These are phyloP conservation scores for Epirrhoe tristata DNA, from an alignment of 2,888 invertebrate species.

Conservation along the genomic window DNA sequence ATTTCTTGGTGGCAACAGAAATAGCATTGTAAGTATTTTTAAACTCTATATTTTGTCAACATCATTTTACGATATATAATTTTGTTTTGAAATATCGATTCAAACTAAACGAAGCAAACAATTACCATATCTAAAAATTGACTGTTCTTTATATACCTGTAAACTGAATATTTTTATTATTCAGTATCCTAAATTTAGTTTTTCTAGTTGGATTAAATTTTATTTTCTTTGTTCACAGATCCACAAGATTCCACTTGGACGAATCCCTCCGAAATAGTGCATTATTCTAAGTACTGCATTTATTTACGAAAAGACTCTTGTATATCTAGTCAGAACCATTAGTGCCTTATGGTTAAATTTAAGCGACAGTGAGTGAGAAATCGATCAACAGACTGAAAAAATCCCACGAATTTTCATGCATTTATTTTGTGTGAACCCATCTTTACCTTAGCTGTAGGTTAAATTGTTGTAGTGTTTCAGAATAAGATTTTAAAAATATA, in stretches of 20 bases:
- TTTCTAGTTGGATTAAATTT: slow-evolving; percentile 40
- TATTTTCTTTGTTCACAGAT: slow-evolving; percentile 72
- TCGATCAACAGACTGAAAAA: slow-evolving; percentile 26
- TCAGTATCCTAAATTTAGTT: neutral
- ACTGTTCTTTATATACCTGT: slow-evolving; percentile 7
- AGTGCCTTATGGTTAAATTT: slow-evolving; percentile 72
- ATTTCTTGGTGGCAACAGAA: slow-evolving; percentile 94
- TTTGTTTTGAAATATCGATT: neutral
- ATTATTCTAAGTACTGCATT: slow-evolving; percentile 68
- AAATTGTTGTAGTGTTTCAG: neutral
- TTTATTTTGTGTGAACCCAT: neutral
- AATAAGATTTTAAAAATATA: too few species aligned
- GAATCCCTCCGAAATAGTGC: slow-evolving; percentile 78
- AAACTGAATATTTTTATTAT: neutral
- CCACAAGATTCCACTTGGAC: slow-evolving; percentile 61
- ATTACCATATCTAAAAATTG: neutral
- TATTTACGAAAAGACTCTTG: slow-evolving; percentile 79
- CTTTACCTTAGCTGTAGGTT: neutral
- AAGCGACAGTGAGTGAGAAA: slow-evolving; percentile 46
- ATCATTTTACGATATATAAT: slow-evolving; percentile 1
- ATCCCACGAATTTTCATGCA: neutral
- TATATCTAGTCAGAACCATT: slow-evolving; percentile 79
- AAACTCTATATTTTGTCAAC: neutral
- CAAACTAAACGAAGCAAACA: neutral
- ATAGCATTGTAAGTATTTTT: slow-evolving; percentile 71